A percentile compares a stretch with the other conserved stretches of the same genome.
These are phyloP conservation scores for Calameuta idolon DNA, from an alignment of 2,888 invertebrate genomes.

Conservation along the genomic window DNA sequence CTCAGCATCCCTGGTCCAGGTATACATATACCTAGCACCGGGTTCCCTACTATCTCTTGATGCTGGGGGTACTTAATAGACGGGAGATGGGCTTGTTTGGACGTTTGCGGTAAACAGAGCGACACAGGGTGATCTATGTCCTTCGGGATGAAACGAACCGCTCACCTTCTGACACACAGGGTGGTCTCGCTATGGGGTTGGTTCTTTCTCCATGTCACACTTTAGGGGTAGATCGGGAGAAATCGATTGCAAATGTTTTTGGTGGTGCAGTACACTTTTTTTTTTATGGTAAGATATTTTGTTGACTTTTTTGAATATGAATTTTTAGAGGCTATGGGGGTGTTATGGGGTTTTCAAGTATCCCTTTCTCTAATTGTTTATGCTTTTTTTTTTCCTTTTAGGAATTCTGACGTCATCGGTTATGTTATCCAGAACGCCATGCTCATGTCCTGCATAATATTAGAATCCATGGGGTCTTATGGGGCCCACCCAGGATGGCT, in stretches of 20 bases:
- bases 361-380: not conserved
- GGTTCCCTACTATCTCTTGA: conserved; percentile 37
- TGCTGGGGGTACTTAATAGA: conserved; percentile 58
- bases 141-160: conserved; percentile 45
- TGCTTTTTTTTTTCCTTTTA: not conserved
- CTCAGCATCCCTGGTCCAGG: conserved; percentile 32
- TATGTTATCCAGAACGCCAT: not conserved
- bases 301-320: not conserved
- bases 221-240: not conserved
- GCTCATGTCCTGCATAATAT: conserved; percentile 55
- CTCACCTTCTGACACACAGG: conserved; percentile 35
- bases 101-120: conserved; percentile 66
- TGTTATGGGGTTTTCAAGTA: not conserved
- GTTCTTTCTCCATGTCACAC: not conserved
- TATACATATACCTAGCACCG: conserved; percentile 46
- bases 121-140: conserved; percentile 65
- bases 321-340: not conserved
- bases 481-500: conserved; percentile 55
- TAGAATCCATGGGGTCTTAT: not conserved
- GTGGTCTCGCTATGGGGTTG: conserved; percentile 22
- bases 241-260: not conserved
- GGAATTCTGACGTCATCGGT: not conserved
- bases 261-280: not conserved
- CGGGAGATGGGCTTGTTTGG: conserved; percentile 60
- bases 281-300: not conserved